Evolutionary conservation across 2,113 vertebrate species (phyloP).

Genomic region (Vimba vimba): DNA sequence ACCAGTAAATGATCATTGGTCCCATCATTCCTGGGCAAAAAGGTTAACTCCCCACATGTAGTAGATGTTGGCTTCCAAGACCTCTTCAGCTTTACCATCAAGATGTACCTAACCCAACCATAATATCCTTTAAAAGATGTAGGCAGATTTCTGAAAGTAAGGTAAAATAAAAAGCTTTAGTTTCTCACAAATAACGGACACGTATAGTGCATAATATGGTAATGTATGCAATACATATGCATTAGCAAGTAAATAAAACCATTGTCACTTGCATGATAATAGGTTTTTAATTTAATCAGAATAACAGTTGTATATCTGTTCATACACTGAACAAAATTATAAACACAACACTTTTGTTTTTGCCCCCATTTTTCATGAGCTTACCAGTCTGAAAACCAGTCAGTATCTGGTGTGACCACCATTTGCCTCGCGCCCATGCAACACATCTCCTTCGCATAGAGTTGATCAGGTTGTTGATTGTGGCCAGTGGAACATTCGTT

Average conservation of each 20-base stretch:
- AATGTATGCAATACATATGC: background rate
- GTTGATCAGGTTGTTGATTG: no score
- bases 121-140: slow-evolving; percentile 64
- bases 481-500: no score
- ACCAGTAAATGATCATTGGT: slow-evolving; percentile 65
- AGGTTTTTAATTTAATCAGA: background rate
- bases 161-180: slow-evolving; percentile 7
- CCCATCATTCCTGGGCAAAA: slow-evolving; percentile 59
- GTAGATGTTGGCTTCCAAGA: slow-evolving; percentile 67
- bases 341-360: no score
- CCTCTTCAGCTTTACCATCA: slow-evolving; percentile 70
- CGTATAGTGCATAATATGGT: background rate
- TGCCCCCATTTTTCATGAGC: no score
- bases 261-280: background rate
- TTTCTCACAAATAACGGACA: no score
- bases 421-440: no score
- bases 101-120: slow-evolving; percentile 70
- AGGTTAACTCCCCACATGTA: slow-evolving; percentile 56
- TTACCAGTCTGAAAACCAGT: no score
- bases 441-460: no score
- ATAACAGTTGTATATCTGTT: no score
- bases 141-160: slow-evolving; percentile 67
- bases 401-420: no score
- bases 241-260: background rate
- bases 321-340: no score